Evolutionary conservation across 2,888 invertebrate genomes (phyloP).

Genomic region (Parelbella ahira): DNA sequence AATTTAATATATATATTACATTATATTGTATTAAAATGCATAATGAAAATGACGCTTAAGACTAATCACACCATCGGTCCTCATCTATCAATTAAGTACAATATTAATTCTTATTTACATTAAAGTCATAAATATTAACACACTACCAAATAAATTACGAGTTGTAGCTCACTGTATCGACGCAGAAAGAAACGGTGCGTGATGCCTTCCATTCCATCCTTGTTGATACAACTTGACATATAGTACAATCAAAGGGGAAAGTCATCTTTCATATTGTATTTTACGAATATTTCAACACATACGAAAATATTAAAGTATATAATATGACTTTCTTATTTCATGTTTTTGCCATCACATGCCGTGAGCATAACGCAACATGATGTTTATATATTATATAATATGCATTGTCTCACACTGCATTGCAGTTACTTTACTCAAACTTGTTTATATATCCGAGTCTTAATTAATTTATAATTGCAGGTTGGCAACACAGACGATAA

Average conservation of each 20-base stretch:
- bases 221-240: slow-evolving; percentile 10
- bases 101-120: slow-evolving; percentile 71
- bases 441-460: slow-evolving; percentile 24
- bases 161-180: slow-evolving; percentile 51
- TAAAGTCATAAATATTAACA: slow-evolving; percentile 61
- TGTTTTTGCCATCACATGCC: slow-evolving; percentile 34
- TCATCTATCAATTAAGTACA: slow-evolving; percentile 70
- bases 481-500: slow-evolving; percentile 19
- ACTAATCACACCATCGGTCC: slow-evolving; percentile 46
- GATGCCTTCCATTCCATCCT: slow-evolving; percentile 25
- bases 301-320: too few species aligned
- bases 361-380: too few species aligned
- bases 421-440: slow-evolving; percentile 45
- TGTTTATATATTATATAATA: slow-evolving; percentile 31
- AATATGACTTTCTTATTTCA: too few species aligned
- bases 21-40: slow-evolving; percentile 1
- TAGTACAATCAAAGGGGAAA: too few species aligned
- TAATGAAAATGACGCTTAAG: slow-evolving; percentile 5
- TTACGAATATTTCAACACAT: too few species aligned
- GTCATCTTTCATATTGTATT: too few species aligned
- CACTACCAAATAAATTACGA: slow-evolving; percentile 62
- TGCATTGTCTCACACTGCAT: slow-evolving; percentile 49
- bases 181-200: slow-evolving; percentile 48
- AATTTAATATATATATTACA: too few species aligned
- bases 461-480: slow-evolving; percentile 18